Base-by-base conservation (phyloP, 2,888 invertebrate species). In the Drosophila meridionalis region DNA sequence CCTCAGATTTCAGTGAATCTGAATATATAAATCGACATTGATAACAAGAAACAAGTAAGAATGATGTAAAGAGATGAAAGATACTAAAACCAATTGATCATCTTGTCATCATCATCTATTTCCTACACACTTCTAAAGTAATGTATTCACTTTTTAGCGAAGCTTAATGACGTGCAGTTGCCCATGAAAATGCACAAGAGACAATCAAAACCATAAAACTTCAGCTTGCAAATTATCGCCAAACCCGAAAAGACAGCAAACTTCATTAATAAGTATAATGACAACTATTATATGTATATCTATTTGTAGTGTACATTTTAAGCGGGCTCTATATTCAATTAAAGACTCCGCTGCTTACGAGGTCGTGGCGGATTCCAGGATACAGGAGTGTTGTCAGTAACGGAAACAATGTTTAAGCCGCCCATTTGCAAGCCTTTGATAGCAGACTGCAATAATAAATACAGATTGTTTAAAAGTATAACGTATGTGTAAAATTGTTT, bases 341-440 rank as follows among this genome's bases (percentile, higher is more conserved):
- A 98, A 91, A 98, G 93, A 94, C 97, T 96, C 90, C 96, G 96
- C 64, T 96, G 96, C 94, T 98, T 99, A 85, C 97, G 95, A 36
- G 98, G 95, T 73, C 98, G 94, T 4, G 96, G 96, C 40, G 97
- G 96, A 92, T 95, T 95, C 96, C 96, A 97, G 0, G 97, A 96
- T 6, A 98, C 96, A 62, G 94, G 95, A 0, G 99, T 99, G 84
- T 94, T 95, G 92, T 99, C 99, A n/a, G 99, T 98, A 62, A 99
- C 95, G 7, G 99, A 99, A 26, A 98, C 94, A 80, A 99, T 96
- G 73, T 98, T 95, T 43, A 99, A 91, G 14, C 99, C 99, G 58
- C 96, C 96, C 96, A 98, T 97, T 93, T 98, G 96, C 28, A 99
- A 93, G 1, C 99, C 99, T 94, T 99, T 99, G 53, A 99, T 95